Evolutionary conservation across 2,888 invertebrate species (phyloP).

Genomic region (Drosophila buzzatii): DNA sequence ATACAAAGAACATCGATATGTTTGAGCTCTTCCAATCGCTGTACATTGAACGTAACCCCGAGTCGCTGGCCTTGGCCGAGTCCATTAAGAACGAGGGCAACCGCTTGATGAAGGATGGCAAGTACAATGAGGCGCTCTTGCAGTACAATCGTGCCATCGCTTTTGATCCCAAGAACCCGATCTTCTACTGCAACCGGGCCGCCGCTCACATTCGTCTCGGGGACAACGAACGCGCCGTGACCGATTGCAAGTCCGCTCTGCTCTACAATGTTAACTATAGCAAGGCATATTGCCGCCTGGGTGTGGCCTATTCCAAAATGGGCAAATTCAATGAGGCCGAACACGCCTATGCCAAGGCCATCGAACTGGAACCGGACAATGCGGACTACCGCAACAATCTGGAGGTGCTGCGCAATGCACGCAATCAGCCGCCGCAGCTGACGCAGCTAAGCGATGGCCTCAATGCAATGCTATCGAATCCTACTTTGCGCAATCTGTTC

Average conservation of each 20-base stretch:
- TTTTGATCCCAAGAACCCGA: slow-evolving; percentile 94
- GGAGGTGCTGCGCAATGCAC: slow-evolving; percentile 89
- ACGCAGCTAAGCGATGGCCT: slow-evolving; percentile 78
- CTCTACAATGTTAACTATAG: slow-evolving; percentile 95
- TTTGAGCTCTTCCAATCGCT: slow-evolving; percentile 85
- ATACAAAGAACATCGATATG: slow-evolving; percentile 84
- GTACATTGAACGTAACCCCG: slow-evolving; percentile 85
- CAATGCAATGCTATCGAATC: slow-evolving; percentile 80
- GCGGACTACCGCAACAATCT: slow-evolving; percentile 95
- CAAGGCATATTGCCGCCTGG: slow-evolving; percentile 97
- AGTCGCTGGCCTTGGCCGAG: slow-evolving; percentile 91
- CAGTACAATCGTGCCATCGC: slow-evolving; percentile 95
- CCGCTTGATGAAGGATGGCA: slow-evolving; percentile 93
- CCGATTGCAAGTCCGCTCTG: slow-evolving; percentile 96
- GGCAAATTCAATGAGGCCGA: slow-evolving; percentile 93
- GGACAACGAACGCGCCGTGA: slow-evolving; percentile 93
- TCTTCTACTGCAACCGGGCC: slow-evolving; percentile 98
- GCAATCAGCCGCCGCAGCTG: slow-evolving; percentile 62
- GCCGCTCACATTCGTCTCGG: slow-evolving; percentile 97
- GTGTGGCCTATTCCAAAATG: slow-evolving; percentile 92
- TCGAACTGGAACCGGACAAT: slow-evolving; percentile 96
- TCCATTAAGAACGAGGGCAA: slow-evolving; percentile 94
- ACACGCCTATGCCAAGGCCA: slow-evolving; percentile 94
- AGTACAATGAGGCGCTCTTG: slow-evolving; percentile 92
- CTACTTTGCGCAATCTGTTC: slow-evolving; percentile 78